Base-by-base conservation (phyloP, 1,140 invertebrate species). In the Grapholita molesta region DNA sequence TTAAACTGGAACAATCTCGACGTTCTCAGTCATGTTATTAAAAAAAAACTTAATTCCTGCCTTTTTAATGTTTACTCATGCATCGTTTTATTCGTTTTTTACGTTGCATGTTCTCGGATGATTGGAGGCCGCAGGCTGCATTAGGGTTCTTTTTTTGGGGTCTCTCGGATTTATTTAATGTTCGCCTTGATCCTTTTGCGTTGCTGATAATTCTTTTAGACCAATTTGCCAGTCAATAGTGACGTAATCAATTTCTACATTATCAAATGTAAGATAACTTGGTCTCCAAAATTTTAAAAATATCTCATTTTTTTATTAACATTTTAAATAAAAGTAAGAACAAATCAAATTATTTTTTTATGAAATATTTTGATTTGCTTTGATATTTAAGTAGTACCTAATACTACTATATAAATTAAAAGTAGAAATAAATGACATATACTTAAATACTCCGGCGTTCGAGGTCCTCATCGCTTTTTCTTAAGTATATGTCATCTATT, bases 61-160 rank as follows among this genome's bases (percentile, higher is more conserved):
- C 55, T 61, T 61, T 61, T 61, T 61, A 61, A 61, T 61, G 55
- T 61, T 61, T 61, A 61, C 55, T 61, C 55, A 61, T 61, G 55
- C 55, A 28, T 61, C 25, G 24, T 61, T 61, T 61, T 61, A 61
- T 61, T 28, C 24, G 5, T 57, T 61, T 61, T 61, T 61, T 28
- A 28, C 25, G 23, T 61, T 61, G 55, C 55, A 61, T 61, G 55
- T 61, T 61, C n/a, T 61, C 55, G n/a, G 55, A 61, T 61, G 55
- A 61, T 61, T 61, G 24, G 55, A 28, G 55, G 55, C 55, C 55
- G 55, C 55, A 12, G 55, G 55, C 24, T 61, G 55, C 24, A 15
- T 61, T 61, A 61, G 55, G 23, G 23, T 61, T 28, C 24, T 28
- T 61, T 25, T 61, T 28, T 61, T 61, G 24, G 24, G 24, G 55